Evolutionary conservation across 92 coral and sea anemone genomes (phyloP).

Genomic region (Zoanthus solanderi): DNA sequence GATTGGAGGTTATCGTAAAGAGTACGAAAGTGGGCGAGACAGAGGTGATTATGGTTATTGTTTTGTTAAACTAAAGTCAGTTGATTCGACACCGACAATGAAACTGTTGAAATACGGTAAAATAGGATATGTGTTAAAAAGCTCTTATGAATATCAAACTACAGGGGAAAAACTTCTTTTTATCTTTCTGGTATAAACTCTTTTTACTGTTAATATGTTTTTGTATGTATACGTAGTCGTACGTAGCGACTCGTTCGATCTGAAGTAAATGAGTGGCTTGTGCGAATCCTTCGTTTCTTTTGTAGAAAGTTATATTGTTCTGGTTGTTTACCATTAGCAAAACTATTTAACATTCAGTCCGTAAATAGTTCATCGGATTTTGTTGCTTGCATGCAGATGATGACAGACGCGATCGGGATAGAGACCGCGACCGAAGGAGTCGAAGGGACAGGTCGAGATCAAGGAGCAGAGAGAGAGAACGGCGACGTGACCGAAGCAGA

Average conservation of each 20-base stretch:
- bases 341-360: not conserved
- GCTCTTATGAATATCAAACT: too few relatives aligned
- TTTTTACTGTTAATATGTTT: too few relatives aligned
- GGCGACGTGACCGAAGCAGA: slow-evolving; percentile 77
- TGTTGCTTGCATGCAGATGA: slow-evolving; percentile 16
- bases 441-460: slow-evolving; percentile 81
- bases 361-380: not conserved
- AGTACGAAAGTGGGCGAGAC: slow-evolving; percentile 40
- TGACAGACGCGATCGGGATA: slow-evolving; percentile 29
- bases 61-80: not conserved
- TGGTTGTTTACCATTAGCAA: not conserved
- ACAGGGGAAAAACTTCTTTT: too few relatives aligned
- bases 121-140: too few relatives aligned
- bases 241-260: too few relatives aligned
- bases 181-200: too few relatives aligned
- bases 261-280: too few relatives aligned
- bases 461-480: slow-evolving; percentile 74
- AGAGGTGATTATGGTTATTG: slow-evolving; percentile 35
- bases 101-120: not conserved
- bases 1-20: slow-evolving; percentile 43
- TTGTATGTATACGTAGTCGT: too few relatives aligned
- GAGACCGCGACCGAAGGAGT: slow-evolving; percentile 58
- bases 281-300: too few relatives aligned
- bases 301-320: too few relatives aligned
- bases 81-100: not conserved